Percentiles rank a stretch among this genome's conserved stretches.
phyloP scores from a whole-genome alignment of 2,888 invertebrate genomes.

The Leptinotarsa tumamoca region DNA sequence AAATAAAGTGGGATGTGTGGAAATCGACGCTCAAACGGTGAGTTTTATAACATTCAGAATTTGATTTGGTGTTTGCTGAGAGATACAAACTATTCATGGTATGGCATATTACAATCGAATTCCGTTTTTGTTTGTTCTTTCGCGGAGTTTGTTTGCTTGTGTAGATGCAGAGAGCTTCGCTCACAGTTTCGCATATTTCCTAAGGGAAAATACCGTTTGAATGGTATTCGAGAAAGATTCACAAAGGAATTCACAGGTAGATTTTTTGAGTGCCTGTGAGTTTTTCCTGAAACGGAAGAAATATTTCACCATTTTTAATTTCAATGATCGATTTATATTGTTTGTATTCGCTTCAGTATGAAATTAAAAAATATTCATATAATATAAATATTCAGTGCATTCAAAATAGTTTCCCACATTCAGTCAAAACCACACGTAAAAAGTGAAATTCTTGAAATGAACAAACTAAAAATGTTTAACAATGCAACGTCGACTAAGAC shows the following conservation, averaged over 20 bases:
- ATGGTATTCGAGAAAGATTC: neutral
- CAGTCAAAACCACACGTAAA: no score
- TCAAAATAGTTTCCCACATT: no score
- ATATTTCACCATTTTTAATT: no score
- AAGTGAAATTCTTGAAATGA: no score
- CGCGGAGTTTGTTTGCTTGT: constrained; percentile 11
- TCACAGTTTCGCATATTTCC: neutral
- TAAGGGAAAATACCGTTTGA: neutral
- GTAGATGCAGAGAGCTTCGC: neutral
- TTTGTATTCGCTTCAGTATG: no score
- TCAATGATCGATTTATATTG: no score
- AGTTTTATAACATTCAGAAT: constrained; percentile 45
- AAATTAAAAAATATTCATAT: no score
- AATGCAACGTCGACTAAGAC: no score
- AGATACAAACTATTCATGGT: constrained; percentile 26
- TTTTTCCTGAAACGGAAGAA: neutral
- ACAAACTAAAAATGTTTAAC: no score
- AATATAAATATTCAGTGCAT: no score
- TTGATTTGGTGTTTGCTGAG: constrained; percentile 32
- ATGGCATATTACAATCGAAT: constrained; percentile 22
- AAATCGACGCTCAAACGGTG: constrained; percentile 73
- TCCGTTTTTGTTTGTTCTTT: constrained; percentile 19
- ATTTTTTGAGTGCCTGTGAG: neutral
- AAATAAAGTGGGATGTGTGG: constrained; percentile 72
- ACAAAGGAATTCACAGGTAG: neutral